A percentile compares a stretch with the other conserved stretches of the same genome.
phyloP scores from a whole-genome alignment of 2,888 invertebrate species.

The Drosophila aldrichi region DNA sequence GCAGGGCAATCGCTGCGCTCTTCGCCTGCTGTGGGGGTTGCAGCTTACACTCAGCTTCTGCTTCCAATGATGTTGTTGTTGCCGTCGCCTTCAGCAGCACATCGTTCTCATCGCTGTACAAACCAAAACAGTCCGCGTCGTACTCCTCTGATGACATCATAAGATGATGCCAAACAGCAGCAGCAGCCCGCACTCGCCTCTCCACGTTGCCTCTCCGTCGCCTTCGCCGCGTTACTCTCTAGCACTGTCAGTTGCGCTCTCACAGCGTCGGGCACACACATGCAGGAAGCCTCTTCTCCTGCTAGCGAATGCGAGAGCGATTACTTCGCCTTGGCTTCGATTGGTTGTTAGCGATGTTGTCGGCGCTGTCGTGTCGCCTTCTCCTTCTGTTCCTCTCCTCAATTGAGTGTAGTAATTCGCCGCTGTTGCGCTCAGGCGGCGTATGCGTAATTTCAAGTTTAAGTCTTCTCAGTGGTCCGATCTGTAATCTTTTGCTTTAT shows the following conservation, averaged over 20 bases:
- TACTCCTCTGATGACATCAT: constrained; percentile 99
- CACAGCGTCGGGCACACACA: constrained; percentile 47
- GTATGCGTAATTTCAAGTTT: constrained; percentile 69
- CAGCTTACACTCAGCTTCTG: constrained; percentile 86
- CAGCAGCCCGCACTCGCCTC: constrained; percentile 71
- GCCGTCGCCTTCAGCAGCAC: constrained; percentile 94
- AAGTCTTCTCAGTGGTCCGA: constrained; percentile 43
- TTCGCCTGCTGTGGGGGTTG: constrained; percentile 54
- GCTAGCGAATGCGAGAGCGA: constrained; percentile 43
- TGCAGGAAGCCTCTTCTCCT: constrained; percentile 54
- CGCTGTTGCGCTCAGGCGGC: constrained; percentile 51
- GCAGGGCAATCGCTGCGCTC: constrained; percentile 43
- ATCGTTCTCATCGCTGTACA: constrained; percentile 93
- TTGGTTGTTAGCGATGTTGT: constrained; percentile 41
- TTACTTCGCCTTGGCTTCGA: constrained; percentile 51
- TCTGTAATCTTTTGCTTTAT: constrained; percentile 36
- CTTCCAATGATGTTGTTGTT: constrained; percentile 45
- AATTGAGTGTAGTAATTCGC: constrained; percentile 47
- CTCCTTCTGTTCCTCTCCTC: constrained; percentile 25
- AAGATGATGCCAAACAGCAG: constrained; percentile 89
- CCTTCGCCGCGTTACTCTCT: constrained; percentile 39
- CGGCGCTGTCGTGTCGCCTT: constrained; percentile 19
- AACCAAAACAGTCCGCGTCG: constrained; percentile 96
- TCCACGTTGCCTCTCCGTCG: constrained; percentile 57
- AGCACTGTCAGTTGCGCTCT: constrained; percentile 54